These are phyloP conservation scores for Conopomorpha cramerella DNA, from an alignment of 1,140 invertebrate genomes.

Conservation along the genomic window DNA sequence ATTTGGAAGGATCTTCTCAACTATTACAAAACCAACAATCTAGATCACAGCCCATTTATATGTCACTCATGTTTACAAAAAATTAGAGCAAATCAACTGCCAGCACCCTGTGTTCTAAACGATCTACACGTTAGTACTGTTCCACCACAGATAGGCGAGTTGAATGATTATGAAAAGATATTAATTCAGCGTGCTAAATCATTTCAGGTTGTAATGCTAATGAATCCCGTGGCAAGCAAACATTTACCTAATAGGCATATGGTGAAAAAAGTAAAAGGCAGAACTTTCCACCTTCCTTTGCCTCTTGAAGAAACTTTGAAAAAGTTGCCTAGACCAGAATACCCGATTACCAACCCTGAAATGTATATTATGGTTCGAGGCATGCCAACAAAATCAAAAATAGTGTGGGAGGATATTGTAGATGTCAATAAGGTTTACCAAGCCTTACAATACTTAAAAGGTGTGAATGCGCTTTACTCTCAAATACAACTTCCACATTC, in stretches of 20 bases:
- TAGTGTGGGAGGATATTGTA: constrained; percentile 13
- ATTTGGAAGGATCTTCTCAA: constrained; percentile 8
- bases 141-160: constrained; percentile 3
- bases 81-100: constrained; percentile 8
- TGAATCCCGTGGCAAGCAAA: constrained; percentile 11
- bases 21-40: constrained; percentile 4
- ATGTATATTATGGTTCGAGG: constrained; percentile 12
- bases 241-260: constrained; percentile 8
- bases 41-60: constrained; percentile 7
- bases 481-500: constrained; percentile 9
- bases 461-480: constrained; percentile 6
- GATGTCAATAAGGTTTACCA: constrained; percentile 5
- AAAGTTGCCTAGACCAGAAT: constrained; percentile 10
- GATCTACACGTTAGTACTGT: constrained; percentile 6
- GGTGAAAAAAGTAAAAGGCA: constrained; percentile 11
- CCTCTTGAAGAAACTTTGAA: constrained; percentile 12
- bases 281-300: constrained; percentile 13
- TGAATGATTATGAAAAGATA: constrained; percentile 10
- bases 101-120: constrained; percentile 7
- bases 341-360: constrained; percentile 11
- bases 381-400: constrained; percentile 11
- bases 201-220: constrained; percentile 8
- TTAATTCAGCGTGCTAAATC: constrained; percentile 11
- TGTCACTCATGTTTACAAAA: constrained; percentile 7
- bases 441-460: constrained; percentile 6